These are phyloP conservation scores for Anhinga rufa DNA, from an alignment of 2,113 vertebrate species.

Conservation along the genomic window DNA sequence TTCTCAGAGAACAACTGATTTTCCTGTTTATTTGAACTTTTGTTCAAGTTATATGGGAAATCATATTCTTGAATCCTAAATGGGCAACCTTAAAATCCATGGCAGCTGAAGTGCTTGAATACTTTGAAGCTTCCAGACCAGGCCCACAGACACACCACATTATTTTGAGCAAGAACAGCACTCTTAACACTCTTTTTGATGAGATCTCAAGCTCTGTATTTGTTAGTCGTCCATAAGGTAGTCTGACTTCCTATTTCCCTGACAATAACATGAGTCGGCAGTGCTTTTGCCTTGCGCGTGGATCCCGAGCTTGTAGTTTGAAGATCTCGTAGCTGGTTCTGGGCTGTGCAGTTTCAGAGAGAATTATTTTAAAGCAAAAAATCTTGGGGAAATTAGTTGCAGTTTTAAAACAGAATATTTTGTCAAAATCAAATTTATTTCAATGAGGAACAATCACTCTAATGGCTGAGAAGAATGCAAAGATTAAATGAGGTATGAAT, in stretches of 20 bases:
- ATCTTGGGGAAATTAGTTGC: constrained; percentile 65
- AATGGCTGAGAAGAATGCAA: constrained; percentile 84
- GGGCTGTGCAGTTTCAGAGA: constrained; percentile 20
- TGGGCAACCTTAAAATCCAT: not conserved
- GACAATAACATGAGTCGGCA: not conserved
- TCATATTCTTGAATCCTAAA: not conserved
- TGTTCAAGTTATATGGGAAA: not conserved
- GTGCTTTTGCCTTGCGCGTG: not conserved
- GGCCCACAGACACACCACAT: not conserved
- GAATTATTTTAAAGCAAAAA: constrained; percentile 40
- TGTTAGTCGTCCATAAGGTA: not conserved
- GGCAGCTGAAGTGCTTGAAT: not conserved
- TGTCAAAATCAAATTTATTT: constrained; percentile 79
- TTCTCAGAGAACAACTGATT: not conserved
- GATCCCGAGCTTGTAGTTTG: not conserved
- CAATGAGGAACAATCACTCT: constrained; percentile 71
- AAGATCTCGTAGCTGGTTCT: not conserved
- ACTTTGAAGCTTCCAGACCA: not conserved
- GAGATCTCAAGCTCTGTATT: not conserved
- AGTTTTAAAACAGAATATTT: constrained; percentile 77
- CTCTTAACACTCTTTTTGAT: not conserved
- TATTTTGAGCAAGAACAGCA: not conserved
- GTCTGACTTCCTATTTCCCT: not conserved
- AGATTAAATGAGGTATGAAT: constrained; percentile 91
- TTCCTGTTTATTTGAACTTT: not conserved